phyloP scores from a whole-genome alignment of 2,797 vertebrate genomes.

The Euphonia xanthogaster region DNA sequence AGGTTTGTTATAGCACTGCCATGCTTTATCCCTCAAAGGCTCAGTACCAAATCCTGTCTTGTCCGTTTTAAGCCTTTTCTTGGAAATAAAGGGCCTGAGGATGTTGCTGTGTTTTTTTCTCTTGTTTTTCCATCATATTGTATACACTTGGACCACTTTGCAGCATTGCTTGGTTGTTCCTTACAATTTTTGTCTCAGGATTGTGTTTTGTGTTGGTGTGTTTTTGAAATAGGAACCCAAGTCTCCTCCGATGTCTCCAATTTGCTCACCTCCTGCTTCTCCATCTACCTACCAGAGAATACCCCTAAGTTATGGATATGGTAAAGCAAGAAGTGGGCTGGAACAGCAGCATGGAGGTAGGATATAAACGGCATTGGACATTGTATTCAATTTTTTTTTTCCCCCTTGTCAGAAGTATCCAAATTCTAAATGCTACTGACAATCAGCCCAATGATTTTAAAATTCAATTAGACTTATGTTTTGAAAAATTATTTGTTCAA shows the following conservation, averaged over 20 bases:
- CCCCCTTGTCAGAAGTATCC: neutral
- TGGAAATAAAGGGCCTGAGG: neutral
- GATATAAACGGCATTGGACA: neutral
- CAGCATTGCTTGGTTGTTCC: neutral
- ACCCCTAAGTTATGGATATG: conserved; percentile 75
- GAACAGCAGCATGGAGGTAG: conserved; percentile 83
- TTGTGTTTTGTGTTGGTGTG: conserved; percentile 44
- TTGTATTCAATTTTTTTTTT: neutral
- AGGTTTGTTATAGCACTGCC: neutral
- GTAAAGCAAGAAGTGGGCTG: conserved; percentile 79
- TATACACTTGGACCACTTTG: accelerated
- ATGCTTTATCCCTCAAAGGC: neutral
- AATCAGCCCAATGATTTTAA: conserved; percentile 21
- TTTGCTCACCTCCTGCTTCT: conserved; percentile 84
- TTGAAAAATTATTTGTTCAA: conserved; percentile 3
- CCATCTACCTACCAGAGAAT: conserved; percentile 79
- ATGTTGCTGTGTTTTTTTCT: neutral
- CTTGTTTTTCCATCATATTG: neutral
- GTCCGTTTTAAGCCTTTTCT: neutral
- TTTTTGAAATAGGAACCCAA: conserved; percentile 80
- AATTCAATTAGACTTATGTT: conserved; percentile 38
- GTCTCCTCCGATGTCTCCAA: conserved; percentile 81
- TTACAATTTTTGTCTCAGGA: neutral
- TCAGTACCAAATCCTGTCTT: neutral
- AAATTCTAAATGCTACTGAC: conserved; percentile 13